Conservation (phyloP, 2,888 invertebrate genomes). For the Trichopria drosophilae region DNA sequence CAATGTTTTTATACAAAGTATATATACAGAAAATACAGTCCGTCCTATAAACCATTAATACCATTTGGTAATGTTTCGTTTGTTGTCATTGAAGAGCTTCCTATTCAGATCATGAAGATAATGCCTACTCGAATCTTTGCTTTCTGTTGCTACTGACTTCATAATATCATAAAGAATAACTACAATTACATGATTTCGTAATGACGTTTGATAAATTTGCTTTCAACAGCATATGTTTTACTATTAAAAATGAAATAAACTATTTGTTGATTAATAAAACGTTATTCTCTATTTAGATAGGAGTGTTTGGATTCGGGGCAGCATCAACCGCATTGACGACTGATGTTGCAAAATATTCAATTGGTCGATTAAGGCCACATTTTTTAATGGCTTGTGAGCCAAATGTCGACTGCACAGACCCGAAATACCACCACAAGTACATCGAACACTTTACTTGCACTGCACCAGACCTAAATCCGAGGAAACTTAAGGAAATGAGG, state of each 20-base stretch:
- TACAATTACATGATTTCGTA: background rate
- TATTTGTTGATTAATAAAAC: background rate
- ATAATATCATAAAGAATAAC: too few relatives aligned
- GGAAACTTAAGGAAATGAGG: slow-evolving; percentile 72
- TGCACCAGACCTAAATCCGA: slow-evolving; percentile 53
- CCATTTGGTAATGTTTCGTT: too few relatives aligned
- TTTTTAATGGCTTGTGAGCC: slow-evolving; percentile 89
- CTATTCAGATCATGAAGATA: too few relatives aligned
- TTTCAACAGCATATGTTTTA: background rate
- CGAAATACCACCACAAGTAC: slow-evolving; percentile 67
- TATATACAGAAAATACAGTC: too few relatives aligned
- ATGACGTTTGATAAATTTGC: background rate
- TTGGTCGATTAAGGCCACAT: slow-evolving; percentile 92
- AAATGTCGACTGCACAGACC: slow-evolving; percentile 65
- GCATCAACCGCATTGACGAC: slow-evolving; percentile 83
- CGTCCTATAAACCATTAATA: too few relatives aligned
- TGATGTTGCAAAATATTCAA: slow-evolving; percentile 90
- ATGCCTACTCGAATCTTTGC: background rate
- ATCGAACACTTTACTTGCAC: slow-evolving; percentile 74
- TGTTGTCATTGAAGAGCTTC: too few relatives aligned
- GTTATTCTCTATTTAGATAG: slow-evolving; percentile 61
- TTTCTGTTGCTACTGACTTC: too few relatives aligned
- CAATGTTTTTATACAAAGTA: too few relatives aligned
- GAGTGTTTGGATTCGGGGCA: slow-evolving; percentile 86
- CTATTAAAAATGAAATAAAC: background rate